Conservation (phyloP, 2,888 invertebrate genomes). For the Xestia rhomboidea region DNA sequence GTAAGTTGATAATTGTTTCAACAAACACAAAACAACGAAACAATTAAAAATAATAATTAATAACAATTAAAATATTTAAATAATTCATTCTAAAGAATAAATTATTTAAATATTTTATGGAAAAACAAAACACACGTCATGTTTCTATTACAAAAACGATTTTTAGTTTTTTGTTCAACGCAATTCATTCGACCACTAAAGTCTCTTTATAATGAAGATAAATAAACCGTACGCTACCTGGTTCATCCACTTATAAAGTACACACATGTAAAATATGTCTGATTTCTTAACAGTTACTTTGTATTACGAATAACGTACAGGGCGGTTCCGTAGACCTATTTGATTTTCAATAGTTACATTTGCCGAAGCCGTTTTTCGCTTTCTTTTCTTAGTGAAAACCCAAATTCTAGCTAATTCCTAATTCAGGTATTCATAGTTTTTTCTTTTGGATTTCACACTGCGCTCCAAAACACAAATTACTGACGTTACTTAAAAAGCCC, state of each 20-base stretch:
- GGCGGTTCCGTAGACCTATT: background rate
- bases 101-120: background rate
- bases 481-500: too few species aligned
- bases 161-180: background rate
- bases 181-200: background rate
- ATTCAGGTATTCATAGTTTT: background rate
- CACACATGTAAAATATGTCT: background rate
- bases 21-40: too few species aligned
- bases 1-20: too few species aligned
- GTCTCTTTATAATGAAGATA: background rate
- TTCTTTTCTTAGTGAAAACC: background rate
- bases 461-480: too few species aligned
- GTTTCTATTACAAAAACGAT: background rate
- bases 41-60: too few species aligned
- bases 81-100: too few species aligned
- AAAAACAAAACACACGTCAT: background rate
- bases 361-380: background rate
- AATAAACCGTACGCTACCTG: background rate
- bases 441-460: too few species aligned
- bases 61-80: too few species aligned
- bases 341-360: background rate
- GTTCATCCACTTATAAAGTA: background rate
- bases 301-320: conserved; percentile 2
- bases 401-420: background rate
- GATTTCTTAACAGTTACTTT: conserved; percentile 23